Evolutionary conservation across 2,113 vertebrate genomes (phyloP).

Genomic region (Mionectes macconnelli): DNA sequence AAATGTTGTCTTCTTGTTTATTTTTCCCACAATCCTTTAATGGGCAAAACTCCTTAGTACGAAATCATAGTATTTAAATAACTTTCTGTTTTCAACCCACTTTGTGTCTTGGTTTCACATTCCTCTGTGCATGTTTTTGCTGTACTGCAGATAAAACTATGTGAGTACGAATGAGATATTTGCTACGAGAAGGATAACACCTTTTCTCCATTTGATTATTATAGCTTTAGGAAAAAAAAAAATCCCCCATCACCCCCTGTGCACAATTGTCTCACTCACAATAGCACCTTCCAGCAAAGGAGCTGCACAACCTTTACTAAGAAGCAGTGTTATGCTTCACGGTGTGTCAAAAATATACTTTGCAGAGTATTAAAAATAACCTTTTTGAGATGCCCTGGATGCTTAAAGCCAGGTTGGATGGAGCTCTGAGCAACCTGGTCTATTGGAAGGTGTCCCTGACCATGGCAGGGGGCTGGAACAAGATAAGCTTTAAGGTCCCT

Average conservation of each 20-base stretch:
- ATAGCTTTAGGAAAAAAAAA: neutral
- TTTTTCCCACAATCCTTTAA: conserved; percentile 20
- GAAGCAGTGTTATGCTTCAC: neutral
- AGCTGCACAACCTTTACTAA: neutral
- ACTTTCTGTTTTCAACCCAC: neutral
- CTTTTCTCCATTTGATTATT: neutral
- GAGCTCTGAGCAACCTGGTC: neutral
- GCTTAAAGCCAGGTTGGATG: neutral
- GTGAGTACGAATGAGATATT: neutral
- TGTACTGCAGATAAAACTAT: neutral
- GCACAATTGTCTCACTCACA: conserved; percentile 12
- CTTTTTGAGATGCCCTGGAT: neutral
- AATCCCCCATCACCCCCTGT: neutral
- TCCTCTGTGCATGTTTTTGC: neutral
- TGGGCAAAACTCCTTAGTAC: neutral
- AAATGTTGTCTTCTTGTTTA: neutral
- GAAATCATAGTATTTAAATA: neutral
- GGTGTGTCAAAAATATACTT: neutral
- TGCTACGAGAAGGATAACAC: neutral
- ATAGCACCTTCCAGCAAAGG: neutral
- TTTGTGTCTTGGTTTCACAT: neutral
- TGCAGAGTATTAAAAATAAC: neutral
- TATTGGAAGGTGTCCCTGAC: neutral
- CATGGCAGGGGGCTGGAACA: neutral
- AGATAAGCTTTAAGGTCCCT: neutral